Base-by-base conservation (phyloP, 2,888 invertebrate species). In the Allolobophora icterica region DNA sequence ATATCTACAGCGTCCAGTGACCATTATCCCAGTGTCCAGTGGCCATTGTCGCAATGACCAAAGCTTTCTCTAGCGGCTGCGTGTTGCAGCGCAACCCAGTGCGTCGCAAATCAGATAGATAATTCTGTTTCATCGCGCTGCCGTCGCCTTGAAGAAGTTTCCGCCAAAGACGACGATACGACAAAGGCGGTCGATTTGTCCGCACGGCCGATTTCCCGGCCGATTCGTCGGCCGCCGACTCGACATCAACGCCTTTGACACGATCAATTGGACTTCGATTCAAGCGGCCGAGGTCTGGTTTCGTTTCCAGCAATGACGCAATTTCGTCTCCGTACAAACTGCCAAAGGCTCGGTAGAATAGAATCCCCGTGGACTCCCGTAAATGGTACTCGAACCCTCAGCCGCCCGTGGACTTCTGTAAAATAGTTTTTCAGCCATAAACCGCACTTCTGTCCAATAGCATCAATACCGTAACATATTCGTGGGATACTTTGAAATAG, bases 81-180 rank as follows among this genome's bases (percentile, higher is more conserved):
- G 71, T 71, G 71, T 71, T 71, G 71, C 71, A 71, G 30, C n/a
- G 52, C 52, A 6, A 52, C 52, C 52, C 21, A 52, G 24, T 24
- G 71, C 71, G 71, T 71, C 71, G n/a, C 71, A 71, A 71, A 71
- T 71, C 71, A 71, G n/a, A 71, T n/a, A 71, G 71, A 71, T 71
- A 71, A 71, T 71, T 71, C 71, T 30, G 30, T 71, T 71, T 71
- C n/a, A 71, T 71, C 45, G 45, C 71, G 71, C 11, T 24, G 21
- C 24, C 24, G 71, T 11, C 71, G 71, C n/a, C 71, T n/a, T n/a
- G 6, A n/a, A 71, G 71, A 52, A 71, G 71, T n/a, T 71, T 8
- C 71, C 21, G 52, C 52, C 2, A 24, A 1, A 21, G 52, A 1
- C 52, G 21, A 24, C 24, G 42, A 71, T 8, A n/a, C 71, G 71